Percentiles rank a stretch among this genome's conserved stretches.
Conservation (phyloP, 2,797 vertebrate species). For the Paguma larvata region DNA sequence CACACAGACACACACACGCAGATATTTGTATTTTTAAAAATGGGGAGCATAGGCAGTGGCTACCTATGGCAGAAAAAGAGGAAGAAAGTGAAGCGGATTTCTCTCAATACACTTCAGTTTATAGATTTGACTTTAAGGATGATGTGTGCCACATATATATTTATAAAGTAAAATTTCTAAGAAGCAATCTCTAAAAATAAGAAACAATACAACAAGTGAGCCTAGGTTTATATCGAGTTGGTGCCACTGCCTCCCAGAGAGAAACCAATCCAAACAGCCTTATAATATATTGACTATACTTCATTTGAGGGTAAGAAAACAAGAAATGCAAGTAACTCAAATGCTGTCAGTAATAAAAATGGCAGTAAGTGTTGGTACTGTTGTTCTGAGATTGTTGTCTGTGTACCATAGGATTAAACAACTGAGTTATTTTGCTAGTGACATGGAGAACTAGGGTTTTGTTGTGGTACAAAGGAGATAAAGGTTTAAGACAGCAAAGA, state of each 20-base stretch:
- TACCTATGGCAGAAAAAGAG: not conserved
- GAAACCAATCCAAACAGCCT: constrained; percentile 13
- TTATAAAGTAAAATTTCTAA: constrained; percentile 17
- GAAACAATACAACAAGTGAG: constrained; percentile 18
- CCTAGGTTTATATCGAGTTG: constrained; percentile 28
- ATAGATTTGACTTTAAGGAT: constrained; percentile 47
- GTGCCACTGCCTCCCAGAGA: not conserved
- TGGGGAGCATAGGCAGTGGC: not conserved
- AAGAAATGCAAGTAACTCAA: constrained; percentile 32
- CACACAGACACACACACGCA: not conserved
- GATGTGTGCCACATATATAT: not conserved
- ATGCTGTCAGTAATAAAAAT: not conserved
- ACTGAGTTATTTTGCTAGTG: constrained; percentile 36
- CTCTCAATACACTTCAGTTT: constrained; percentile 28
- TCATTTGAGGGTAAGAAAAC: not conserved
- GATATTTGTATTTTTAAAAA: constrained; percentile 37
- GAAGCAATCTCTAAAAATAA: not conserved
- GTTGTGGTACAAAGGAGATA: constrained; percentile 1
- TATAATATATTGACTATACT: not conserved
- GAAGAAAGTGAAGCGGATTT: constrained; percentile 22
- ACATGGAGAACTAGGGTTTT: constrained; percentile 13
- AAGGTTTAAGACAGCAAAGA: not conserved
- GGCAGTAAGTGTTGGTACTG: not conserved
- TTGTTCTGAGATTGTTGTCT: not conserved
- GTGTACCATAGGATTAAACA: not conserved